These are phyloP conservation scores for Smithornis capensis DNA, from an alignment of 2,113 vertebrate species.

Conservation along the genomic window DNA sequence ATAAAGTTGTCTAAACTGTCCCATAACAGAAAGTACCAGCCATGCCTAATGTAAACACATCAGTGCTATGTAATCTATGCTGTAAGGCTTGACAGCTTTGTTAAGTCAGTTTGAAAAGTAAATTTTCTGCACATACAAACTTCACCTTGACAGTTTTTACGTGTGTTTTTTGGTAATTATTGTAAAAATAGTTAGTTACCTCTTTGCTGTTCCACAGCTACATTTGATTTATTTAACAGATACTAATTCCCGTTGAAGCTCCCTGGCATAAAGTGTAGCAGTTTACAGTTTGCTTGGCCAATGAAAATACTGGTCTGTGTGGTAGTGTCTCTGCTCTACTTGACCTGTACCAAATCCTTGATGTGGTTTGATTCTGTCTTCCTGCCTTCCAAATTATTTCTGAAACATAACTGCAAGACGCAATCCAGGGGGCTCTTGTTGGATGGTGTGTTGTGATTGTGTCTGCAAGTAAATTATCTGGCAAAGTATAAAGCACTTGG, in stretches of 20 bases:
- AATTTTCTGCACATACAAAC: not conserved
- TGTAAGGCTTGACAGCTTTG: not conserved
- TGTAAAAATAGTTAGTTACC: not conserved
- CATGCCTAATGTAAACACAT: not conserved
- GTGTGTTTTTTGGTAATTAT: not conserved
- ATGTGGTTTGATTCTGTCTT: fast-evolving
- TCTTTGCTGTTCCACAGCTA: not conserved
- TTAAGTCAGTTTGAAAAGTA: not conserved
- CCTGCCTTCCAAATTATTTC: not conserved
- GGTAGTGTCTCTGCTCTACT: not conserved
- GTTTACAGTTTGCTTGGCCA: not conserved
- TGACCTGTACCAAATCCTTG: not conserved
- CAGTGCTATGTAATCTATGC: not conserved
- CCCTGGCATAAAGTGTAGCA: not conserved
- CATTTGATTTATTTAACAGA: not conserved
- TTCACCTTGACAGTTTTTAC: not conserved
- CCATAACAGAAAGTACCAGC: not conserved
- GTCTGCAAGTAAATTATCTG: not conserved
- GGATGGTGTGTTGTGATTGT: not conserved
- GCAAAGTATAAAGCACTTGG: not conserved
- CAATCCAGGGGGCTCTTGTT: not conserved
- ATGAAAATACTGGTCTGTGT: not conserved
- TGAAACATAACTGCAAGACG: not conserved
- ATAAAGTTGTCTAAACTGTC: not conserved
- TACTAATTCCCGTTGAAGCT: not conserved